Conservation (phyloP, 2,113 vertebrate species). For the Pogonocichla stellata region DNA sequence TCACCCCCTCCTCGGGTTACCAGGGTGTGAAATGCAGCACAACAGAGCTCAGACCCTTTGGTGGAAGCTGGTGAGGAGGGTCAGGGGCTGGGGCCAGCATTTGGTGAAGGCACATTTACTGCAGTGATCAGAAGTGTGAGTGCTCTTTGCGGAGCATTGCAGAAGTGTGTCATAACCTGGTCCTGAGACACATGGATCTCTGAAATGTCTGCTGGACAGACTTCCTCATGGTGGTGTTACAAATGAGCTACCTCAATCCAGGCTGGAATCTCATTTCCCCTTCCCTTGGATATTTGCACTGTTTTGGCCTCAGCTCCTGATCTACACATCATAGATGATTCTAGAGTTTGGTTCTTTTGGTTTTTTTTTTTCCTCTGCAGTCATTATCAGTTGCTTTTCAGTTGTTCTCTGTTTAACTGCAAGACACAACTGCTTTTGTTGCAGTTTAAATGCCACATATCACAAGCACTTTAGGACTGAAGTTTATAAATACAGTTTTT, state of each 20-base stretch:
- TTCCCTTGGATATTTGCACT: not conserved
- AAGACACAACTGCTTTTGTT: not conserved
- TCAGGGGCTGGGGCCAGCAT: not conserved
- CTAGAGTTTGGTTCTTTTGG: not conserved
- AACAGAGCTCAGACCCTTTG: not conserved
- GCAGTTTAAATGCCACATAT: not conserved
- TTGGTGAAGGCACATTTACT: not conserved
- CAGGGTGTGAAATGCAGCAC: not conserved
- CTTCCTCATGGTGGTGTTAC: not conserved
- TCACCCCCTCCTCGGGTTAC: not conserved
- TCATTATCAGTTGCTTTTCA: not conserved
- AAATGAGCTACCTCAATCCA: not conserved
- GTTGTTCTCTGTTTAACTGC: not conserved
- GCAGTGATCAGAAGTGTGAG: not conserved
- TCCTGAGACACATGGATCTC: not conserved
- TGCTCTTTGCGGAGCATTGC: not conserved
- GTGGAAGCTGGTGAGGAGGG: not conserved
- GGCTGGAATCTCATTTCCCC: not conserved
- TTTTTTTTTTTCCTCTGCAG: not conserved
- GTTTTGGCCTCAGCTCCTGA: not conserved
- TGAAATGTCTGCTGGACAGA: not conserved
- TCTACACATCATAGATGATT: not conserved
- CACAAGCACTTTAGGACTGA: not conserved
- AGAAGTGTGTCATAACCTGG: not conserved
- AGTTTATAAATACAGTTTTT: not conserved